phyloP scores from a whole-genome alignment of 2,888 invertebrate species.

The Neoascia interrupta region DNA sequence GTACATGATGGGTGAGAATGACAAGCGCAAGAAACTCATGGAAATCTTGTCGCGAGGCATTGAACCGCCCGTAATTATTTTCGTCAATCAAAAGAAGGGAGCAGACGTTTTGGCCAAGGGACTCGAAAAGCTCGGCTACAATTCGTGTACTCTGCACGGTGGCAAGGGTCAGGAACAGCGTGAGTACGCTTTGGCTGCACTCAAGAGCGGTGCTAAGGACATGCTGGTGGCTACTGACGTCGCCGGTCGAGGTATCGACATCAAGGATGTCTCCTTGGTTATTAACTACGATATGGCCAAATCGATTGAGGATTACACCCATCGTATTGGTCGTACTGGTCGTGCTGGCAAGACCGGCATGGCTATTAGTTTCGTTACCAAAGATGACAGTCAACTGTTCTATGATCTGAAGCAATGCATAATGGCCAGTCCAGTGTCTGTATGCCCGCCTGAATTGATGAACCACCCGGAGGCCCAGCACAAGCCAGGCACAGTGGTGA shows the following conservation, averaged over 20 bases:
- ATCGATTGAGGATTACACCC: conserved; percentile 97
- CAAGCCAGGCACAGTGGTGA: conserved; percentile 96
- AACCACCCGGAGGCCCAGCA: conserved; percentile 99
- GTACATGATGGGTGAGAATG: conserved; percentile 95
- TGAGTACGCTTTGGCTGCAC: conserved; percentile 97
- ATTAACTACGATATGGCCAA: conserved; percentile 99
- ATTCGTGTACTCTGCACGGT: conserved; percentile 98
- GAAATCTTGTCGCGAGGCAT: conserved; percentile 94
- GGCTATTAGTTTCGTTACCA: conserved; percentile 97
- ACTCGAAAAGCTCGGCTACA: conserved; percentile 97
- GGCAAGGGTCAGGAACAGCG: conserved; percentile 99
- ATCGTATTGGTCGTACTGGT: conserved; percentile 99
- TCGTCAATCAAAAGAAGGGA: conserved; percentile 99
- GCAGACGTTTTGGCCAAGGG: conserved; percentile 98
- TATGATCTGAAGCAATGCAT: conserved; percentile 98
- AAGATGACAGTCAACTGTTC: conserved; percentile 96
- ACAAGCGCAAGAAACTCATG: conserved; percentile 97
- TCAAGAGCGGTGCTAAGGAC: conserved; percentile 97
- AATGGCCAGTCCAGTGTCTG: conserved; percentile 93
- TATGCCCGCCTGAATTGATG: conserved; percentile 96
- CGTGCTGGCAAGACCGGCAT: conserved; percentile 98
- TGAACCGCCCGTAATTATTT: conserved; percentile 99
- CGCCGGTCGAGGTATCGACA: conserved; percentile 99
- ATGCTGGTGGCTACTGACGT: conserved; percentile 99
- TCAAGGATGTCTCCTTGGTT: conserved; percentile 99